Evolutionary conservation across 2,888 invertebrate species (phyloP).

Genomic region (Andrena trimmerana): DNA sequence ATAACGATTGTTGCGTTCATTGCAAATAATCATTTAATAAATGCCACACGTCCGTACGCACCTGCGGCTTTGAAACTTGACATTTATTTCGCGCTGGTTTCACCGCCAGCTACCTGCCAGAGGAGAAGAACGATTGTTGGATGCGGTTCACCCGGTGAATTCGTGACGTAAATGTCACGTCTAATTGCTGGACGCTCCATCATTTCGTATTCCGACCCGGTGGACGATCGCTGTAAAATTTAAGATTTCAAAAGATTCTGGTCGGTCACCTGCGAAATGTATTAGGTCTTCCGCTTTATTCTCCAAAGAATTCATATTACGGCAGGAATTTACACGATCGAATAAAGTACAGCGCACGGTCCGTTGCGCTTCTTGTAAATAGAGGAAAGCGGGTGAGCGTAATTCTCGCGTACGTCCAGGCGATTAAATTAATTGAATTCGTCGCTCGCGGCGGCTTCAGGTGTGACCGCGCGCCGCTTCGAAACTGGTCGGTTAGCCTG

Average conservation of each 20-base stretch:
- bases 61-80: slow-evolving; percentile 51
- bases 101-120: slow-evolving; percentile 7
- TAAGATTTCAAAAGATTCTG: slow-evolving; percentile 19
- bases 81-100: slow-evolving; percentile 54
- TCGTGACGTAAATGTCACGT: slow-evolving; percentile 46
- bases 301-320: too few relatives aligned
- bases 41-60: slow-evolving; percentile 62
- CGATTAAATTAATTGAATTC: slow-evolving; percentile 56
- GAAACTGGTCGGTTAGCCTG: slow-evolving; percentile 56
- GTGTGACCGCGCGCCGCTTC: slow-evolving; percentile 45
- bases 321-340: too few relatives aligned
- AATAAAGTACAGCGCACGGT: too few relatives aligned
- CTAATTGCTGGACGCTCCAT: slow-evolving; percentile 36
- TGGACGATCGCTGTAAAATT: slow-evolving; percentile 13
- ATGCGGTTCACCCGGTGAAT: not conserved
- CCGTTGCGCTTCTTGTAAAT: too few relatives aligned
- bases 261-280: too few relatives aligned
- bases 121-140: slow-evolving; percentile 33
- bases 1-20: slow-evolving; percentile 61
- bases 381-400: not conserved
- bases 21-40: slow-evolving; percentile 69
- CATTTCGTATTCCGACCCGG: not conserved
- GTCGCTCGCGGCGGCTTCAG: slow-evolving; percentile 33
- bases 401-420: slow-evolving; percentile 4
- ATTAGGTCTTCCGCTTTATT: too few relatives aligned